These are phyloP conservation scores for Yponomeuta malinellus DNA, from an alignment of 2,888 invertebrate species.

Conservation along the genomic window DNA sequence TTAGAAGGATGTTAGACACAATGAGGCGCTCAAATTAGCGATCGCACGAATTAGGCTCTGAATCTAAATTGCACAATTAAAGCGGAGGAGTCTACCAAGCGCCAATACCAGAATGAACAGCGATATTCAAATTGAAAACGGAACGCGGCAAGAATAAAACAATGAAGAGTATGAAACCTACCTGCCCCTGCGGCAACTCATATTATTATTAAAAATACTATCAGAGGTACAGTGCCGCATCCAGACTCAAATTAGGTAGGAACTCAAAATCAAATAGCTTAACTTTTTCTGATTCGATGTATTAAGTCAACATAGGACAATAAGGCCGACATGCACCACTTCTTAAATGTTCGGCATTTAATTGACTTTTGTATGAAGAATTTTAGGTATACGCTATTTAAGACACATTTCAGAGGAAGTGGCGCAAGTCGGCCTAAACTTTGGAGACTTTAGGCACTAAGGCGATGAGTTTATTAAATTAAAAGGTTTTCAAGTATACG, in stretches of 20 bases:
- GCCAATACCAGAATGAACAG: slow-evolving; percentile 70
- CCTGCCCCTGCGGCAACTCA: slow-evolving; percentile 24
- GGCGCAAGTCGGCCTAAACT: no score
- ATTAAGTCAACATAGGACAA: no score
- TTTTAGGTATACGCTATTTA: no score
- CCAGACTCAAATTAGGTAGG: neutral
- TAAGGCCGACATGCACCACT: no score
- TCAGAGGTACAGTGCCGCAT: neutral
- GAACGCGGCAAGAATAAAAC: slow-evolving; percentile 68
- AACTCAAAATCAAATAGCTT: no score
- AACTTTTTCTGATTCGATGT: no score
- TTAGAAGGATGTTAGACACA: slow-evolving; percentile 58
- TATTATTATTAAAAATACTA: neutral
- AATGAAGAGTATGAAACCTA: slow-evolving; percentile 38
- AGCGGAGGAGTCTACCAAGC: slow-evolving; percentile 57
- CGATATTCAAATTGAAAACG: slow-evolving; percentile 73
- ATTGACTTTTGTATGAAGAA: no score
- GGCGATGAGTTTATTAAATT: no score
- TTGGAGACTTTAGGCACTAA: no score
- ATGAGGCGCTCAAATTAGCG: slow-evolving; percentile 70
- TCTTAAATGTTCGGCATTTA: no score
- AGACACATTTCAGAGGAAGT: no score
- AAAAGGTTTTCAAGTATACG: no score
- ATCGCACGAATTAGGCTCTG: slow-evolving; percentile 62
- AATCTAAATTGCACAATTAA: slow-evolving; percentile 73